Base-by-base conservation (phyloP, 2,797 vertebrate genomes). In the Picus viridis region DNA sequence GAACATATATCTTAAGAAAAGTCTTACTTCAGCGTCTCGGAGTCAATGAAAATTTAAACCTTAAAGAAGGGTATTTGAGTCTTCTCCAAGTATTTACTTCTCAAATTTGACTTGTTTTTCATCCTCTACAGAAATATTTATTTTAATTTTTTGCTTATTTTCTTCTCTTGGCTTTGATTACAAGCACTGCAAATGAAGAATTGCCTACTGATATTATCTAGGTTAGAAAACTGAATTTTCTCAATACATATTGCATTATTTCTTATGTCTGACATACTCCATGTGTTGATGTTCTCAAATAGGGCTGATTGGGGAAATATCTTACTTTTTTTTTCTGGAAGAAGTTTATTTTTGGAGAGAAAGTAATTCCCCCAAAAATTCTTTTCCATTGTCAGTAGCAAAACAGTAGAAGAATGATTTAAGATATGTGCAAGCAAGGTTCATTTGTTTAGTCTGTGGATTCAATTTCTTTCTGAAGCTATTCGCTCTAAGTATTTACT, bases 151-250 rank as follows among this genome's bases (percentile, higher is more conserved):
- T 74, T 23, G 4, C 39, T 19, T 13, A 7, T 72, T 84, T 88
- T 75, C 49, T 92, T 64, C 19, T 64, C 51, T 77, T 82, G 23
- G 32, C 43, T 84, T 79, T 84, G 47, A 51, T 82, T 72, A 61
- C 51, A 53, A 1, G 1, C 13, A 29, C 39, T 77, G n/a, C 49
- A 94, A 90, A 85, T 67, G 67, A 86, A 78, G 45, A 86, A 73
- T 61, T 85, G 73, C 76, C 43, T 92, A 78, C 78, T 94, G 91
- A 82, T 72, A 39, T 84, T 89, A 64, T 74, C 34, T 89, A 77
- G 58, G 62, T 85, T 89, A 94, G 43, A 87, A 89, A 94, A 89
- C 69, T 68, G 67, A 92, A 68, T 94, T 90, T 91, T 93, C 84
- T 90, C 68, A 79, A 93, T 92, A 76, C 57, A 59, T 79, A 49